phyloP scores from a whole-genome alignment of 2,888 invertebrate genomes.

The Micoletzkya japonica region DNA sequence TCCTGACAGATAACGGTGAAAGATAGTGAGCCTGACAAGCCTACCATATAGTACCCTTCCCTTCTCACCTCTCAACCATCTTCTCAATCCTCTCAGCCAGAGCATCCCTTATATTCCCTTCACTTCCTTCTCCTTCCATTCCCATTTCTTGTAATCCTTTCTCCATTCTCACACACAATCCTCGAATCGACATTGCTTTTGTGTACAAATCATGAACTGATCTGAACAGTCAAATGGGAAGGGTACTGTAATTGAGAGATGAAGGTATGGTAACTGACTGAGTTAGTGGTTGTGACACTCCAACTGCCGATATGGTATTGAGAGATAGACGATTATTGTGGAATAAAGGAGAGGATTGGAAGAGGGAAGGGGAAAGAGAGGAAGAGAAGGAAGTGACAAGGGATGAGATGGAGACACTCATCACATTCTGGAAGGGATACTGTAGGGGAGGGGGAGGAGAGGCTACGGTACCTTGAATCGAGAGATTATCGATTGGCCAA shows the following conservation, averaged over 20 bases:
- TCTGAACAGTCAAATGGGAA: constrained; percentile 4
- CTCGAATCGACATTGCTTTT: constrained; percentile 5
- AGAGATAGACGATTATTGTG: constrained; percentile 48
- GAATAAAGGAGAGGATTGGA: constrained; percentile 45
- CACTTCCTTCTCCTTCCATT: constrained; percentile 10
- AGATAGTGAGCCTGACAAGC: too few relatives aligned
- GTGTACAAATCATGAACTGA: constrained; percentile 10
- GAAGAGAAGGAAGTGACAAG: constrained; percentile 11
- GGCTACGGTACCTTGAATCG: constrained; percentile 15
- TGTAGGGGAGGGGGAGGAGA: constrained; percentile 4
- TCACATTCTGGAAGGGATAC: not conserved
- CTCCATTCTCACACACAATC: constrained; percentile 13
- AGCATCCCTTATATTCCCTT: constrained; percentile 28
- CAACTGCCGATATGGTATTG: constrained; percentile 48
- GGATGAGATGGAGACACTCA: constrained; percentile 8
- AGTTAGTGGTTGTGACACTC: constrained; percentile 48
- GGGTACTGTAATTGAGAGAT: too few relatives aligned
- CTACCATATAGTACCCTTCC: not conserved
- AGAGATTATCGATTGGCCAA: not conserved
- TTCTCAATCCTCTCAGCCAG: constrained; percentile 30
- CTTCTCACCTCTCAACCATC: constrained; percentile 29
- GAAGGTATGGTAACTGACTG: constrained; percentile 31
- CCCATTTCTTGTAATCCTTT: constrained; percentile 8
- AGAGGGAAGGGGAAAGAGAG: not conserved
- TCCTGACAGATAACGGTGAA: too few relatives aligned